These are phyloP conservation scores for Halotydeus destructor DNA, from an alignment of 1,140 invertebrate species.

Conservation along the genomic window DNA sequence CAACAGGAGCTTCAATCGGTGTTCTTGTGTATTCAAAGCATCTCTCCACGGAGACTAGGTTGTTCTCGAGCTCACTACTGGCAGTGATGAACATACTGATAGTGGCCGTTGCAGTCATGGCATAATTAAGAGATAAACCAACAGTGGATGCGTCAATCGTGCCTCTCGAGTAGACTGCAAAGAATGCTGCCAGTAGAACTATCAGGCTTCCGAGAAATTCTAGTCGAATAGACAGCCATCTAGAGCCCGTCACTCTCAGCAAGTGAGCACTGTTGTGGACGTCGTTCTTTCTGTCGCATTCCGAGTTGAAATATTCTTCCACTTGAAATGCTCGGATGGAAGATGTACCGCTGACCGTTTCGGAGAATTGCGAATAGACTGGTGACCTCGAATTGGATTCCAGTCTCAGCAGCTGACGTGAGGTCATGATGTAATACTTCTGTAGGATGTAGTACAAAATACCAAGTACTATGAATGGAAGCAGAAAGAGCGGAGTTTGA, in stretches of 20 bases:
- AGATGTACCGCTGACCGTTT: constrained; percentile 31
- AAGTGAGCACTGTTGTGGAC: constrained; percentile 71
- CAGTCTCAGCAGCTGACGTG: constrained; percentile 76
- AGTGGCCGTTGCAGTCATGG: constrained; percentile 73
- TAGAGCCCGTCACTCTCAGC: constrained; percentile 62
- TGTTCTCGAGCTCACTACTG: constrained; percentile 36
- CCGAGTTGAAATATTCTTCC: constrained; percentile 30
- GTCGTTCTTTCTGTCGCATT: constrained; percentile 63
- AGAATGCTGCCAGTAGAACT: constrained; percentile 66
- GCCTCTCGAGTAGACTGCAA: constrained; percentile 54
- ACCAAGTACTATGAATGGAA: constrained; percentile 58
- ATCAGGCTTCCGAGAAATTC: constrained; percentile 75
- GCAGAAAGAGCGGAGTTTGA: constrained; percentile 55
- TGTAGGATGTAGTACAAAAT: constrained; percentile 48
- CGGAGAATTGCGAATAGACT: constrained; percentile 34
- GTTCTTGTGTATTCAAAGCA: constrained; percentile 56
- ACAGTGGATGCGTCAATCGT: constrained; percentile 49
- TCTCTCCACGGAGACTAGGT: constrained; percentile 85
- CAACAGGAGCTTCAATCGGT: constrained; percentile 13
- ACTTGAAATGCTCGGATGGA: constrained; percentile 34
- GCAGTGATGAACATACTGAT: constrained; percentile 40
- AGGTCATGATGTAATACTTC: constrained; percentile 44
- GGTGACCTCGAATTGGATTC: constrained; percentile 33
- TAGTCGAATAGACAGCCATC: constrained; percentile 70
- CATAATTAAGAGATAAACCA: constrained; percentile 71